These are phyloP conservation scores for Pseudolycoriella hygida DNA, from an alignment of 2,888 invertebrate genomes.

Conservation along the genomic window DNA sequence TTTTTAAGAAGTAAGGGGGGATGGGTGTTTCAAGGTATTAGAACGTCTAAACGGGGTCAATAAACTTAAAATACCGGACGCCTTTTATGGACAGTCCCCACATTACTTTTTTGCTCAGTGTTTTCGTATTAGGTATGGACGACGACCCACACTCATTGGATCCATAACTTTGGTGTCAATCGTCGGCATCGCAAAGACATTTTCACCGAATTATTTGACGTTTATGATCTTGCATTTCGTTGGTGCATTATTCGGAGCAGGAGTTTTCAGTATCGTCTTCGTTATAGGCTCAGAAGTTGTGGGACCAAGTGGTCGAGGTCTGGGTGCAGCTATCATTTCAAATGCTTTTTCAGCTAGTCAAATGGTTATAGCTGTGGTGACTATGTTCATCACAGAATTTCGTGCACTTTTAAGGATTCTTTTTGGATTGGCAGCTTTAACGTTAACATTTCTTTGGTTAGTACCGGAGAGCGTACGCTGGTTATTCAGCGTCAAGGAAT, in stretches of 20 bases:
- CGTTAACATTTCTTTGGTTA: conserved; percentile 47
- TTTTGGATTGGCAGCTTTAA: conserved; percentile 32
- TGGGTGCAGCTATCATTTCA: conserved; percentile 51
- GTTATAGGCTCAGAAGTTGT: conserved; percentile 64
- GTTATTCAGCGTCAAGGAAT: conserved; percentile 44
- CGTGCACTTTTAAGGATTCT: conserved; percentile 35
- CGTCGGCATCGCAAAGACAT: conserved; percentile 50
- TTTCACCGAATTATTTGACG: conserved; percentile 48
- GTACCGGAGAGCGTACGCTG: conserved; percentile 59
- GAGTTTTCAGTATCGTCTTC: conserved; percentile 53
- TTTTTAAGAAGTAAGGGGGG: no score
- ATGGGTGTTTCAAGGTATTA: no score
- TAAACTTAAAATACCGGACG: no score
- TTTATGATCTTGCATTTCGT: conserved; percentile 37
- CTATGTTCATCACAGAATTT: conserved; percentile 52
- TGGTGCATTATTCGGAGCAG: conserved; percentile 49
- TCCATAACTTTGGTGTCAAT: conserved; percentile 35
- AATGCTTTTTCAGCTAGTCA: conserved; percentile 55
- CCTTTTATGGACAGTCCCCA: no score
- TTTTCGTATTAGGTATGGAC: conserved; percentile 37
- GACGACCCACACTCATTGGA: conserved; percentile 38
- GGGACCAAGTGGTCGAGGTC: conserved; percentile 50
- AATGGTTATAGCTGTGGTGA: conserved; percentile 43
- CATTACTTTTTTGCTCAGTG: no score
- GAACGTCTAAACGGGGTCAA: no score